Evolutionary conservation across 2,113 vertebrate genomes (phyloP), one percentile per base, ranked within the genome.

Genomic region (Myocastor coypus): DNA sequence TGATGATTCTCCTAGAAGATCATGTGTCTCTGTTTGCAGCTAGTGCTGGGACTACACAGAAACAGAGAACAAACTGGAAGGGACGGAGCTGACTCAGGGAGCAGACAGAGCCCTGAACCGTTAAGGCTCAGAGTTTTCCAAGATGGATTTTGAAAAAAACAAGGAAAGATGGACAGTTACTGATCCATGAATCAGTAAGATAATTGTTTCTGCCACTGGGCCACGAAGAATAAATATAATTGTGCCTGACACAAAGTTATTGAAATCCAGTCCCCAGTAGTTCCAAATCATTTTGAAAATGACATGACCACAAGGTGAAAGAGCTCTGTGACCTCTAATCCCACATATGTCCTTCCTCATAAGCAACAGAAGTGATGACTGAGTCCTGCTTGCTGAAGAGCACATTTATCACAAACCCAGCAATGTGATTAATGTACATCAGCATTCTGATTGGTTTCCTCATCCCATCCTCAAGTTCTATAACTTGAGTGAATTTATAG

Each of bases 401-500:
- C 59, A 59, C 42, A 63, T 4, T 78, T 80, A 17, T 0, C 61
- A 86, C 34, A 68, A 80, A 80, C 30, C 30, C 69, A n/a, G 46
- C 2, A 37, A 14, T 24, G 8, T 5, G 28, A 30, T 37, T 5
- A 30, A 19, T 34, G 16, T n/a, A 34, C 37, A n/a, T 82, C 22
- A 24, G 40, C n/a, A 64, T 75, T 11, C n/a, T 64, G 7, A 73
- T 61, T 19, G 4, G 59, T 13, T 81, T 2, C 24, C 14, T 19
- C 17, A 1, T 3, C 68, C 37, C 9, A n/a, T 4, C 4, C 8
- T 63, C 59, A 37, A 55, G 30, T 68, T 16, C 32, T 83, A 7
- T 11, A n/a, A 68, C 2, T 2, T 42, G 34, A 16, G 20, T 34
- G 22, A 30, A 16, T 3, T 8, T 46, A 37, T 0, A 20, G 63